Conservation (phyloP, 2,888 invertebrate species). For the Pasiphila rectangulata region DNA sequence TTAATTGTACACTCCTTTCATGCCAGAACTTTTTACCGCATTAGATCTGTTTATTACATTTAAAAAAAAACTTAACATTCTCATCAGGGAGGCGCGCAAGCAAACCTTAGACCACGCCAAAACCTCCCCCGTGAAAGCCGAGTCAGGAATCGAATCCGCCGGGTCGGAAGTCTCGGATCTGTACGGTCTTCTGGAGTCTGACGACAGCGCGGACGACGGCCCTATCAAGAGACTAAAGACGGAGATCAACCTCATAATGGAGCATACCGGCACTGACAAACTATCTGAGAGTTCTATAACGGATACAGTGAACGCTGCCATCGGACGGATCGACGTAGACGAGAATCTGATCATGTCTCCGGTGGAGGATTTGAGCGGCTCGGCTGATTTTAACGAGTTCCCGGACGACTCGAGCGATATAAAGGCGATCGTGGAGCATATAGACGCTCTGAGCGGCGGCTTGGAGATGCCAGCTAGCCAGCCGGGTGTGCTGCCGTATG, state of each 20-base stretch:
- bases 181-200: conserved; percentile 16
- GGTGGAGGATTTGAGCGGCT: conserved; percentile 1
- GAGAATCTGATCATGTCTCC: conserved; percentile 10
- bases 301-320: conserved; percentile 19
- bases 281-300: background rate
- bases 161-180: conserved; percentile 40
- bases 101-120: background rate
- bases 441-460: conserved; percentile 44
- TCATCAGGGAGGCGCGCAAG: conserved; percentile 6
- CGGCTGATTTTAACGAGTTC: conserved; percentile 4
- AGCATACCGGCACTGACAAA: background rate
- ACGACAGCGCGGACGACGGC: conserved; percentile 14
- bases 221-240: conserved; percentile 9
- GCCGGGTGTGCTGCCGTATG: background rate
- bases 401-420: conserved; percentile 42
- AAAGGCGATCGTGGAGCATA: conserved; percentile 44
- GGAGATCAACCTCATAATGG: background rate
- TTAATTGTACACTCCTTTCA: no score
- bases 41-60: no score
- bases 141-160: conserved; percentile 36
- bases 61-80: no score
- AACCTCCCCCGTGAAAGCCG: conserved; percentile 9
- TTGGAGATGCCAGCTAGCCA: conserved; percentile 8
- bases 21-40: no score
- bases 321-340: conserved; percentile 23